Base-by-base conservation (phyloP, 2,113 vertebrate genomes). In the Egretta garzetta region DNA sequence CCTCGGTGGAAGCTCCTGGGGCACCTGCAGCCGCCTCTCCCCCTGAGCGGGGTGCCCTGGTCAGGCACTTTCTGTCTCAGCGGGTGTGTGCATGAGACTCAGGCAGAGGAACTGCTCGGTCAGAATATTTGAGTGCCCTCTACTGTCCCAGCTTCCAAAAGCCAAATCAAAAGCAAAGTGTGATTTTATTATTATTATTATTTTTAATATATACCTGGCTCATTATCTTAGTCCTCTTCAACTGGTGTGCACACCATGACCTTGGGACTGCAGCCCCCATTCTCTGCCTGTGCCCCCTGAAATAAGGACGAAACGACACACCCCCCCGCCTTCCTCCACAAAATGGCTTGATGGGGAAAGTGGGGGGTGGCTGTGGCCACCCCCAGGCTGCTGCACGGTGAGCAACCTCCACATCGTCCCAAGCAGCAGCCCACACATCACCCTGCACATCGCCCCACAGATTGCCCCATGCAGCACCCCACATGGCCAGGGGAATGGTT, bases 101-200 rank as follows among this genome's bases (percentile, higher is more conserved):
- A 4, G 35, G 17, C 5, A 0, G 37, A 45, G 28, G 18, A 15
- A 24, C 7, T 4, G 5, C 32, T n/a, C 5, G 0, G 6, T 6
- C 12, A 4, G n/a, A 23, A 4, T 19, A 12, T 35, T 26, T 12
- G 68, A 15, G 47, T 4, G 14, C 4, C 24, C 28, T 0, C 39
- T 32, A 28, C 53, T 7, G 20, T 20, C 35, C 32, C 77, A 6
- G 6, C 47, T 63, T 4, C 49, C 26, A 13, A 18, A 32, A 47
- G 21, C 8, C 27, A 45, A 16, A 15, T 12, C 9, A 21, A 32
- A 8, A 52, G 27, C 21, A 33, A 33, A 28, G 17, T 7, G 19
- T 32, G 50, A 56, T 14, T 7, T 10, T 16, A 37, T 24, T n/a
- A n/a, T 5, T 8, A 7, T 10, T 50, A 18, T 5, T 8, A 7